Conservation (phyloP, 2,113 vertebrate species). For the Mastomys natalensis region DNA sequence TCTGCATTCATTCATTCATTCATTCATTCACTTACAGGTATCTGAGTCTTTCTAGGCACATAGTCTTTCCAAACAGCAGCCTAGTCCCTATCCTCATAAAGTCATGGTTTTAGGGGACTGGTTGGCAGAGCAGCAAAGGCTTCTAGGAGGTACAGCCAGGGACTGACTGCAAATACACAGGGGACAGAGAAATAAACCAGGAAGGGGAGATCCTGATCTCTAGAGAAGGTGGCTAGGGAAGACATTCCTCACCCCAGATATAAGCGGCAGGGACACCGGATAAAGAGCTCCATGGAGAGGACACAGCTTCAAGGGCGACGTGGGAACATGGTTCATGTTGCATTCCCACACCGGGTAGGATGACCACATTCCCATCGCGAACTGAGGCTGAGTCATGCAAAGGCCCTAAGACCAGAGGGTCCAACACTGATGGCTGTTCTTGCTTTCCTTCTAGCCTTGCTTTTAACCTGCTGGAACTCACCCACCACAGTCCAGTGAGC, state of each 20-base stretch:
- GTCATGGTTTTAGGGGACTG: background rate
- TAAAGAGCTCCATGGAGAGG: background rate
- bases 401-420: too few species aligned
- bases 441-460: background rate
- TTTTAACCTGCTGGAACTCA: background rate
- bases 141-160: background rate
- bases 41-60: background rate
- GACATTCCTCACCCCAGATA: background rate
- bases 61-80: background rate
- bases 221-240: background rate
- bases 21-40: background rate
- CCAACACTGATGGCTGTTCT: background rate
- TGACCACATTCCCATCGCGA: background rate
- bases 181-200: background rate
- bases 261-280: background rate
- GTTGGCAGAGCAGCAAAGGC: background rate
- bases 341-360: background rate
- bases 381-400: background rate
- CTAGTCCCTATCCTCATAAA: background rate
- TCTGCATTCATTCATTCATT: background rate
- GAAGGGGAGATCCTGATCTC: background rate
- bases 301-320: background rate
- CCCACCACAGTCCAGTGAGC: too few species aligned
- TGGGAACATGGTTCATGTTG: background rate
- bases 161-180: background rate